Percentiles rank a stretch among this genome's conserved stretches.
phyloP scores from a whole-genome alignment of 2,797 vertebrate species.

The Lophotriccus pileatus region DNA sequence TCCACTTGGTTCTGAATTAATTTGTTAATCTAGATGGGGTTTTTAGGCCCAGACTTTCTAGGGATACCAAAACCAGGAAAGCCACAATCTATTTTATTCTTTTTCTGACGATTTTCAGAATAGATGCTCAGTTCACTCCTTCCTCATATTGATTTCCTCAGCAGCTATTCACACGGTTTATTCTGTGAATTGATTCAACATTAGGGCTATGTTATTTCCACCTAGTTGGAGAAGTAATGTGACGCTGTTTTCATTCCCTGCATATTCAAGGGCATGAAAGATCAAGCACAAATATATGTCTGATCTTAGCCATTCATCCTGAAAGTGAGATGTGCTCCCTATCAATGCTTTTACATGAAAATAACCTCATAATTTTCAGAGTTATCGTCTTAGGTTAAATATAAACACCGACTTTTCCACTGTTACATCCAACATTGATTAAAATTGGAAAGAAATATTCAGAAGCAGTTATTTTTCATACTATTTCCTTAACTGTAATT shows the following conservation, averaged over 20 bases:
- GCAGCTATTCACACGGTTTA: not conserved
- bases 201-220: conserved; percentile 12
- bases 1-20: not conserved
- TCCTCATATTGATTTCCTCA: conserved; percentile 21
- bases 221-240: not conserved
- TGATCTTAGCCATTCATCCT: not conserved
- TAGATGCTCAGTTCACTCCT: not conserved
- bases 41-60: not conserved
- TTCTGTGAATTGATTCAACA: conserved; percentile 34
- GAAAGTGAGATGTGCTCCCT: not conserved
- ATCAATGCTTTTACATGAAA: not conserved
- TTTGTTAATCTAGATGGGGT: not conserved
- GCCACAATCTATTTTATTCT: not conserved
- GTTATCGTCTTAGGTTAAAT: not conserved
- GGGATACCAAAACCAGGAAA: not conserved
- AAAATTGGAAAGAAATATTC: not conserved
- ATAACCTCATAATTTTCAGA: not conserved
- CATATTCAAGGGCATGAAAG: conserved; percentile 23
- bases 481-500: not conserved
- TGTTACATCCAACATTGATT: not conserved
- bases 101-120: not conserved
- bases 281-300: not conserved
- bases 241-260: not conserved
- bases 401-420: not conserved
- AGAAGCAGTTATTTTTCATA: not conserved